These are phyloP conservation scores for Uria lomvia DNA, from an alignment of 2,113 vertebrate genomes.

Conservation along the genomic window DNA sequence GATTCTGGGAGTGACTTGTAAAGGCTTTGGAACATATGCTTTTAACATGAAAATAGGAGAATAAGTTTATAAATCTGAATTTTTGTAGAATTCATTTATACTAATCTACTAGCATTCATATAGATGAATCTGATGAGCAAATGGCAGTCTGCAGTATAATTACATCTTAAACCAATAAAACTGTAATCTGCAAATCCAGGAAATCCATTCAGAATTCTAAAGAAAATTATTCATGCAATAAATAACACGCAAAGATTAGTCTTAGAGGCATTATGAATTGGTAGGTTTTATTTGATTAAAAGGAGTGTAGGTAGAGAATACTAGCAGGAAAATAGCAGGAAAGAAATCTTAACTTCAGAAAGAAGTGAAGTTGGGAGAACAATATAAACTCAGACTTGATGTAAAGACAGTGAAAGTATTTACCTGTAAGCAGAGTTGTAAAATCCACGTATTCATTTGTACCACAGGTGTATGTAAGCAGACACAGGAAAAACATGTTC, in stretches of 20 bases:
- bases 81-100: background rate
- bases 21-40: background rate
- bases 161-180: constrained; percentile 30
- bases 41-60: background rate
- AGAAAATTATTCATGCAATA: constrained; percentile 16
- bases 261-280: background rate
- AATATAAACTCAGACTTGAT: background rate
- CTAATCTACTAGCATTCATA: background rate
- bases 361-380: background rate
- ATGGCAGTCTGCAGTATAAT: background rate
- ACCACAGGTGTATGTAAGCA: background rate
- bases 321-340: background rate
- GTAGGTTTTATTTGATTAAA: background rate
- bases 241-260: background rate
- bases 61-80: background rate
- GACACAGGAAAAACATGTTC: background rate
- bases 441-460: background rate
- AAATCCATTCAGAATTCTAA: background rate
- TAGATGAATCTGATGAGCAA: constrained; percentile 1
- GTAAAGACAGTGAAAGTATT: background rate
- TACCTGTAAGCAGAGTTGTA: background rate
- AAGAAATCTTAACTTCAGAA: background rate
- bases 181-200: background rate
- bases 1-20: background rate
- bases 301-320: background rate